phyloP scores from a whole-genome alignment of 2,888 invertebrate genomes.

The Epistrophella euchroma region DNA sequence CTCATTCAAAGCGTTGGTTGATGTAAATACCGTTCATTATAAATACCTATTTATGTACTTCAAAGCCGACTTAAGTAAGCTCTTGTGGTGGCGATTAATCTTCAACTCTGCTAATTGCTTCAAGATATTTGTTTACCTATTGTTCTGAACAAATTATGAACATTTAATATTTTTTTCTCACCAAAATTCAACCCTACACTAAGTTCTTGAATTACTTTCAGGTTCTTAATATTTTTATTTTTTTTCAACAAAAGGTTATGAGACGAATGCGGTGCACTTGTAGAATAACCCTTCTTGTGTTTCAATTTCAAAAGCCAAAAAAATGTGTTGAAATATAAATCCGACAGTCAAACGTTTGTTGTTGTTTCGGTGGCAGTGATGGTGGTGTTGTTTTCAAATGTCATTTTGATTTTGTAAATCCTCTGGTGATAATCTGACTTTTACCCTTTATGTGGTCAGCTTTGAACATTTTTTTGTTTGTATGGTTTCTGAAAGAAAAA shows the following conservation, averaged over 20 bases:
- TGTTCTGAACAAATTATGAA: slow-evolving; percentile 4
- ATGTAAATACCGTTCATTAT: no score
- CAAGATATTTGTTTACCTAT: neutral
- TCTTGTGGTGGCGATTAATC: slow-evolving; percentile 1
- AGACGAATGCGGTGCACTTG: slow-evolving; percentile 53
- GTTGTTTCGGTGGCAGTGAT: neutral
- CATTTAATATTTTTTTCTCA: slow-evolving; percentile 16
- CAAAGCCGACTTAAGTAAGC: slow-evolving; percentile 6
- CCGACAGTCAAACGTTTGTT: slow-evolving; percentile 44
- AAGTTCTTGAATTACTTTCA: slow-evolving; percentile 49
- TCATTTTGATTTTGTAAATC: slow-evolving; percentile 62
- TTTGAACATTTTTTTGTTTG: slow-evolving; percentile 20
- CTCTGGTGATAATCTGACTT: slow-evolving; percentile 55
- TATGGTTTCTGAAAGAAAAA: slow-evolving; percentile 57
- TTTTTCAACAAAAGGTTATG: slow-evolving; percentile 49
- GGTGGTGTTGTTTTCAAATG: slow-evolving; percentile 56
- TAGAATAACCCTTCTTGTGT: slow-evolving; percentile 69
- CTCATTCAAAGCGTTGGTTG: neutral
- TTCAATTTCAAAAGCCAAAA: slow-evolving; percentile 39
- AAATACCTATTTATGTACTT: no score
- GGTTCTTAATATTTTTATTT: neutral
- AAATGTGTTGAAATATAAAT: slow-evolving; percentile 45
- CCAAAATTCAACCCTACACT: slow-evolving; percentile 13
- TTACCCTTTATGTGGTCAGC: slow-evolving; percentile 57
- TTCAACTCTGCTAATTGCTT: slow-evolving; percentile 8